Evolutionary conservation across 2,797 vertebrate species (phyloP), one percentile per base, ranked within the genome.

Genomic region (Scomberomorus guttatus): DNA sequence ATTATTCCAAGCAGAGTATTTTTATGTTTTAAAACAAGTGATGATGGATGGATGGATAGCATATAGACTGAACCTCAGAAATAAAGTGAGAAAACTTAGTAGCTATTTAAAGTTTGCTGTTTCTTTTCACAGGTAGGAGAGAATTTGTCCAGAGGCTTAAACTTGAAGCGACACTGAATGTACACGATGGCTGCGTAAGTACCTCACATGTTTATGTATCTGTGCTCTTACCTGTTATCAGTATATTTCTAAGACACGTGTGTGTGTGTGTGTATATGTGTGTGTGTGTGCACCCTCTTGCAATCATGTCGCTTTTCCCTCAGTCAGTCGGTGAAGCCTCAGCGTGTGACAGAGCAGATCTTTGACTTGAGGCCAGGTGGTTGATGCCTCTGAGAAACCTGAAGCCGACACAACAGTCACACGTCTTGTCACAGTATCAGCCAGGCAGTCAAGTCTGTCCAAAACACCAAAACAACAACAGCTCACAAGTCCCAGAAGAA

Each of bases 181-280:
- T 98, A 44, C 98, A 99, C 12, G 97, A 99, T 96, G 98, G 98
- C 95, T 99, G 98, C 91, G 98, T 99, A 96, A 99, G 98, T 99
- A 22, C 29, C 7, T 56, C 51, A 25, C 27, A 22, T 73, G 50
- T 77, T 15, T 50, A 57, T 48, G 2, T 10, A 2, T 67, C 18
- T 42, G 2, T 27, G 13, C 11, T 27, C 13, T 62, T 27, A 42
- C 39, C 3, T 42, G 39, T 42, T 22, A 14, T 25, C 0, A 6
- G 3, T 44, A 20, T n/a, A 3, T 57, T n/a, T 46, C 0, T 14
- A 1, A 24, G 39, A 34, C 5, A 34, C 12, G 54, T 56, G 24
- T 27, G 24, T 54, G 24, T 25, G 54, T 29, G 54, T 56, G 54
- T 13, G 22, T 56, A 25, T 17, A 14, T 24, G 24, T 29, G 54